Evolutionary conservation across 2,888 invertebrate genomes (phyloP), one percentile per base, ranked within the genome.

Genomic region (Electrophaes corylata): DNA sequence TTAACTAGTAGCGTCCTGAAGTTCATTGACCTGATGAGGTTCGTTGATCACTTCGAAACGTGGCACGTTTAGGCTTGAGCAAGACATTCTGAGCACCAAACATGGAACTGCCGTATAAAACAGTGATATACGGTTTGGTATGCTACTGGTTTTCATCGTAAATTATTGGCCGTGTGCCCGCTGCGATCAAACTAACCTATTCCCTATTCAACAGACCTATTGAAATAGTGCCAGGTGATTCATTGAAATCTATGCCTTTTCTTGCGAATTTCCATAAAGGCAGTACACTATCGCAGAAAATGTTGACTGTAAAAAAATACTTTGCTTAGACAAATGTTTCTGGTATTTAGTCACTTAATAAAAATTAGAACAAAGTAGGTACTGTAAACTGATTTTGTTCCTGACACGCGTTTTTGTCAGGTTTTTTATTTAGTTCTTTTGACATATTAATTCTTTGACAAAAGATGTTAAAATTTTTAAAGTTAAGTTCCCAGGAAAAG

Each of bases 161-260:
- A 63, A 58, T 67, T 64, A 63, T 67, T 67, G 65, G 65, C 62
- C 48, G 56, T 55, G 39, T 63, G 63, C 61, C 65, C 61, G 52
- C 46, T 49, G 48, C 60, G 59, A 65, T 63, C 61, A 62, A 56
- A 57, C 61, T 55, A 51, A 62, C 51, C 56, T 48, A 55, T 62
- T 61, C 54, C 46, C 61, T 54, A 67, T 65, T 65, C 57, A 63
- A 59, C 57, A 60, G 57, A 64, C 51, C 57, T 54, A 65, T 65
- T 63, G 57, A 65, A 65, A 61, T 50, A 39, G 57, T 55, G 58
- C 59, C 43, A 43, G 57, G 54, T 52, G 51, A 58, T 56, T 67
- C 57, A 62, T 67, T 60, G 55, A 62, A 54, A 55, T 57, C 37
- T 45, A 10, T 29, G 26, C 33, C 53, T 37, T 12, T 23, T 46